Evolutionary conservation across 2,113 vertebrate species (phyloP), one percentile per base, ranked within the genome.

Genomic region (Gobius niger): DNA sequence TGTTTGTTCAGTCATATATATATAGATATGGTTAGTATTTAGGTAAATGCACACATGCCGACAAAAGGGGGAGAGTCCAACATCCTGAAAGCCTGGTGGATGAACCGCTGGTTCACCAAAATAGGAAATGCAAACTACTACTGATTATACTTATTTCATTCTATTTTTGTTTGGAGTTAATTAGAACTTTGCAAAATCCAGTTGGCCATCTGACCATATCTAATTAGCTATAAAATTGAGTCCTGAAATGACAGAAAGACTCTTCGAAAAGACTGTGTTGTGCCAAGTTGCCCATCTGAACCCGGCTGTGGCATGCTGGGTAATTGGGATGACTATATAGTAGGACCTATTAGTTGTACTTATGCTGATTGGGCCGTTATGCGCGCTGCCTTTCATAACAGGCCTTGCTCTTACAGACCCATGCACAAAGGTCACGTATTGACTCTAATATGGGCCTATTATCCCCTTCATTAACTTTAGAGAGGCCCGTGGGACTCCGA

Each of bases 391-490:
- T 70, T 34, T 34, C 24, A 34, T 34, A 34, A 34, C 68, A 63
- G 60, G 44, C 14, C 12, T 69, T 5, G 13, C 72, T 76, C 68
- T 56, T 16, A 2, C 66, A 86, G 81, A 86, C 85, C 81, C 78
- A 57, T 49, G 81, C 83, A 76, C 61, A 76, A 78, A 88, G 90
- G 88, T 90, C 81, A 87, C 65, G 84, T 84, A 84, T 85, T 83
- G 81, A 89, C 85, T 87, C 69, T 78, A 75, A 84, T 82, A 80
- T 63, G 61, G 65, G 85, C 83, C 77, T 66, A 87, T 91, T 89
- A 89, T 85, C 80, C 78, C 80, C 44, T 82, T 91, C 85, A 89
- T 92, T 91, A 93, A 91, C 87, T 88, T 85, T 61, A 54, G 16
- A 72, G 74, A 10, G 65, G 72, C 86, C 76, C 41, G 2, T 53